Conservation (phyloP, 2,113 vertebrate species). For the Zeus faber region DNA sequence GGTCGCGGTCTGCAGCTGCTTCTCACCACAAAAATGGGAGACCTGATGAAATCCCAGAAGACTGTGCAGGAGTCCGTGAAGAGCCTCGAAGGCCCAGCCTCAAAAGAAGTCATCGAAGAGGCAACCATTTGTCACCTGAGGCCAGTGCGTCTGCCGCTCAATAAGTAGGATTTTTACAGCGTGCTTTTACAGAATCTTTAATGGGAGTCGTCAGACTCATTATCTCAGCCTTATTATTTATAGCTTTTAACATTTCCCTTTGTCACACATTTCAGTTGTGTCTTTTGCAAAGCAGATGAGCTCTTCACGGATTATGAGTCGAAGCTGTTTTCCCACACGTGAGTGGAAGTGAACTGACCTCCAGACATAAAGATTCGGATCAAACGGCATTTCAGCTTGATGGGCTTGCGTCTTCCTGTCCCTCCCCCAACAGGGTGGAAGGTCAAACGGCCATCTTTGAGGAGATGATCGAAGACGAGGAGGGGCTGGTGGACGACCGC, state of each 20-base stretch:
- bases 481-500: slow-evolving; percentile 91
- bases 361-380: neutral
- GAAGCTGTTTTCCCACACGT: slow-evolving; percentile 96
- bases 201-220: no score
- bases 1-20: slow-evolving; percentile 89
- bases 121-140: slow-evolving; percentile 91
- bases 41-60: slow-evolving; percentile 89
- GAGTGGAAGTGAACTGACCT: slow-evolving; percentile 41
- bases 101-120: slow-evolving; percentile 88
- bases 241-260: slow-evolving; percentile 7
- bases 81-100: slow-evolving; percentile 88
- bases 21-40: slow-evolving; percentile 88
- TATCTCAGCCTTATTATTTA: no score
- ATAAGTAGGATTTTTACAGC: slow-evolving; percentile 93
- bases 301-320: slow-evolving; percentile 97
- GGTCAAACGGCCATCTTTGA: slow-evolving; percentile 97
- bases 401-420: neutral
- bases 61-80: slow-evolving; percentile 89
- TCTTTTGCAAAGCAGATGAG: slow-evolving; percentile 97
- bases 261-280: slow-evolving; percentile 79
- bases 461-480: slow-evolving; percentile 98
- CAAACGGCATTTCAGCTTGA: neutral
- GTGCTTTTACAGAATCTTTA: no score
- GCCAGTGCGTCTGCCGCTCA: slow-evolving; percentile 88
- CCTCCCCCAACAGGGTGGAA: slow-evolving; percentile 78